phyloP scores from a whole-genome alignment of 1,140 invertebrate species.

The Dendrolimus kikuchii region DNA sequence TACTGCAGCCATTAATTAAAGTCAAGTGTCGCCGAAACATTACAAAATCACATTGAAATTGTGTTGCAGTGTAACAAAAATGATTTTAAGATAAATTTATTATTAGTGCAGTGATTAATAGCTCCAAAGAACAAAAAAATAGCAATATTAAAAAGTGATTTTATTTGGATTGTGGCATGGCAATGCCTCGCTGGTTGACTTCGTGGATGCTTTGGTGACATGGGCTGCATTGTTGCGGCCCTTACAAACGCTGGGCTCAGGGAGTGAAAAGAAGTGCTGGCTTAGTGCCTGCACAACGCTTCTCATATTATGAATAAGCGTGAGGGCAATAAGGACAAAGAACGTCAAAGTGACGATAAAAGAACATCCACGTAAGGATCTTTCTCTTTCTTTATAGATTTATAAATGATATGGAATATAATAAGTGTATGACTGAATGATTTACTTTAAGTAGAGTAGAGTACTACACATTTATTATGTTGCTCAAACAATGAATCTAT shows the following conservation, averaged over 20 bases:
- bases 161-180: constrained; percentile 52
- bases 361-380: constrained; percentile 62
- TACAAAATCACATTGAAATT: constrained; percentile 23
- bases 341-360: constrained; percentile 68
- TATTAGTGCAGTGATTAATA: constrained; percentile 51
- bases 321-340: constrained; percentile 65
- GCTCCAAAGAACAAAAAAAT: constrained; percentile 41
- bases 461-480: too few species aligned
- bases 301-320: constrained; percentile 71
- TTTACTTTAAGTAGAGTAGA: too few species aligned
- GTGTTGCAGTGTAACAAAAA: constrained; percentile 60
- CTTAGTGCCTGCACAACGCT: constrained; percentile 54
- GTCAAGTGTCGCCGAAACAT: constrained; percentile 57
- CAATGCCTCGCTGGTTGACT: constrained; percentile 31
- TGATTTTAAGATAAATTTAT: constrained; percentile 67
- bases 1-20: constrained; percentile 18
- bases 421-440: too few species aligned
- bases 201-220: constrained; percentile 52
- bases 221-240: constrained; percentile 47
- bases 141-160: constrained; percentile 40
- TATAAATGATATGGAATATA: background rate
- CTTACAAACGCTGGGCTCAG: constrained; percentile 45
- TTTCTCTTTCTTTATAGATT: constrained; percentile 1
- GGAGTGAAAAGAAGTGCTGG: constrained; percentile 53
- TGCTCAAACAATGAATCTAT: too few species aligned